Conservation (phyloP, 2,797 vertebrate genomes). For the Pithecia hirsuta region DNA sequence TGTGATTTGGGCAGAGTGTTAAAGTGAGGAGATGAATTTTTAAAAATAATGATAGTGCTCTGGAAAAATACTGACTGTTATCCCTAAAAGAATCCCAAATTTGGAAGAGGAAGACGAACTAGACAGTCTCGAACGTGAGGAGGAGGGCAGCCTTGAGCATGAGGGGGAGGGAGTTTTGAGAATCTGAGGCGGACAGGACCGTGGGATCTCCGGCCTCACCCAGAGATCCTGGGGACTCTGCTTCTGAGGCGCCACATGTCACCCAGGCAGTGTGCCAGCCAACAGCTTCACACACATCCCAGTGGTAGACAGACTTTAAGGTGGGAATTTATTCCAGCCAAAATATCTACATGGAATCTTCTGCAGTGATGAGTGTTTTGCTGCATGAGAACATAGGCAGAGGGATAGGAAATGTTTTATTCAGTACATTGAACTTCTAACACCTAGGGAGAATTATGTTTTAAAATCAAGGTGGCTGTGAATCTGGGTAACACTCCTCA, state of each 20-base stretch:
- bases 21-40: not conserved
- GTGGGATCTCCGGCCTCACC: too few species aligned
- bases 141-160: too few species aligned
- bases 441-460: not conserved
- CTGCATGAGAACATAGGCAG: not conserved
- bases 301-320: not conserved
- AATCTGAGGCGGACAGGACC: too few species aligned
- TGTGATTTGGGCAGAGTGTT: not conserved
- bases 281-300: accelerated
- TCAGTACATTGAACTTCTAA: not conserved
- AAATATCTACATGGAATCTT: not conserved
- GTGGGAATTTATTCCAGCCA: not conserved
- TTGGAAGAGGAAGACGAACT: accelerated
- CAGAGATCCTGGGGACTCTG: not conserved
- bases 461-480: not conserved
- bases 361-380: not conserved
- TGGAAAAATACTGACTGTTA: not conserved
- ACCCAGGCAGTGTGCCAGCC: not conserved
- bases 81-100: not conserved
- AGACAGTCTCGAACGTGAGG: too few species aligned
- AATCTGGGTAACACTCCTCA: not conserved
- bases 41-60: not conserved
- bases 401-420: not conserved
- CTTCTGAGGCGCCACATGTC: accelerated
- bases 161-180: accelerated